Conservation (phyloP, 2,113 vertebrate species). For the Pheucticus melanocephalus region DNA sequence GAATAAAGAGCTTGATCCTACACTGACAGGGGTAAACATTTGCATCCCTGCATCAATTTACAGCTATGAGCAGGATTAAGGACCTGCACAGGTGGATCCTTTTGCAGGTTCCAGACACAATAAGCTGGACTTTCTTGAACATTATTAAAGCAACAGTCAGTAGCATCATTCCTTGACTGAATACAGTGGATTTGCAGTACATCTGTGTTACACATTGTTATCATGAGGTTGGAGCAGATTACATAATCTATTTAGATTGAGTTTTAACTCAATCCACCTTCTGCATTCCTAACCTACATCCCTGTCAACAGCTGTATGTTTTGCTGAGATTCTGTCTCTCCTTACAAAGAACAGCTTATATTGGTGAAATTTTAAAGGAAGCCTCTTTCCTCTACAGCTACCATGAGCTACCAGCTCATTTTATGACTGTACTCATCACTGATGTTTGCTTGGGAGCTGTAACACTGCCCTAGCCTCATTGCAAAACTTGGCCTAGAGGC, state of each 20-base stretch:
- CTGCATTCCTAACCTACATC: background rate
- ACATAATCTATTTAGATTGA: background rate
- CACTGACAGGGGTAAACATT: background rate
- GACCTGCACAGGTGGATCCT: background rate
- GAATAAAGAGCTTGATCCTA: background rate
- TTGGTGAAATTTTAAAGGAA: background rate
- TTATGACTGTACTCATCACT: background rate
- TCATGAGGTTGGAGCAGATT: background rate
- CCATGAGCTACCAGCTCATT: background rate
- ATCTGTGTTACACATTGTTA: background rate
- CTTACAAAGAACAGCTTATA: background rate
- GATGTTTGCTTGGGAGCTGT: background rate
- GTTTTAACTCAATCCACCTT: background rate
- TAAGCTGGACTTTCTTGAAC: background rate
- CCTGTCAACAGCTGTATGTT: background rate
- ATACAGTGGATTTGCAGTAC: background rate
- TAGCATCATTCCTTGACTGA: background rate
- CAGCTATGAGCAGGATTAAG: background rate
- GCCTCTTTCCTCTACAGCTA: background rate
- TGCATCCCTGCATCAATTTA: background rate
- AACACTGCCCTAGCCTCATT: background rate
- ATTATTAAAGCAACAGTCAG: background rate
- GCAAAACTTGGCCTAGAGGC: background rate
- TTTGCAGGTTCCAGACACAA: background rate
- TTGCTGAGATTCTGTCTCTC: background rate